Percentiles rank a stretch among this genome's conserved stretches.
phyloP scores from a whole-genome alignment of 2,888 invertebrate genomes.

The Acrocyrtus sp. region DNA sequence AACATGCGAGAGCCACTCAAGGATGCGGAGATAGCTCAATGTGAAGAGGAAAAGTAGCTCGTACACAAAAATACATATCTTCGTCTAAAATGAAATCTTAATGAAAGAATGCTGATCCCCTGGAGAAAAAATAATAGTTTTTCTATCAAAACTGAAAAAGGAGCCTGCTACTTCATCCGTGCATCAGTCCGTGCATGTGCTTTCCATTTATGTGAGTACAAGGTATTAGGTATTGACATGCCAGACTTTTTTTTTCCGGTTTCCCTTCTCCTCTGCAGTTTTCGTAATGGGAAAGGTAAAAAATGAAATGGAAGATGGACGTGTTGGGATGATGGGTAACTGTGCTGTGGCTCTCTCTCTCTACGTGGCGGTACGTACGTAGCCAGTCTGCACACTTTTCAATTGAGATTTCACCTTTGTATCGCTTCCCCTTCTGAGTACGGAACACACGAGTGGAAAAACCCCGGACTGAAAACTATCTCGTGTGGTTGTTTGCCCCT shows the following conservation, averaged over 20 bases:
- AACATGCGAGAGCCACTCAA: no score
- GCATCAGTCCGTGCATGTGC: background rate
- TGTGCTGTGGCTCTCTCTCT: no score
- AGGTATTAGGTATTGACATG: conserved; percentile 30
- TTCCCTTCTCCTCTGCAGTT: no score
- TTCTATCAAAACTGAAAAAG: conserved; percentile 14
- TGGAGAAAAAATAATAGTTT: conserved; percentile 20
- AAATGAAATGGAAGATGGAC: conserved; percentile 33
- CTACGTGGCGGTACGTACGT: no score
- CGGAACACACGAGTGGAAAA: no score
- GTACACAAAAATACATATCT: no score
- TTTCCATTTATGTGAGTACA: background rate
- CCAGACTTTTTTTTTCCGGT: conserved; percentile 3
- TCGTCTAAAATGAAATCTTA: conserved; percentile 30
- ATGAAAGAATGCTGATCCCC: conserved; percentile 31
- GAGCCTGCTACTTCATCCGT: background rate
- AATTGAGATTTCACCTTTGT: background rate
- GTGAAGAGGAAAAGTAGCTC: no score
- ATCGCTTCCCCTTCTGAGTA: no score
- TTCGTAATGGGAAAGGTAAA: no score
- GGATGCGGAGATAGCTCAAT: no score
- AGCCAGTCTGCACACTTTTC: no score
- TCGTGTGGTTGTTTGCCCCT: conserved; percentile 12
- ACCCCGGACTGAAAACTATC: background rate
- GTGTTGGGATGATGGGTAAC: conserved; percentile 26